Evolutionary conservation across 2,888 invertebrate genomes (phyloP).

Genomic region (Pheosia gnoma): DNA sequence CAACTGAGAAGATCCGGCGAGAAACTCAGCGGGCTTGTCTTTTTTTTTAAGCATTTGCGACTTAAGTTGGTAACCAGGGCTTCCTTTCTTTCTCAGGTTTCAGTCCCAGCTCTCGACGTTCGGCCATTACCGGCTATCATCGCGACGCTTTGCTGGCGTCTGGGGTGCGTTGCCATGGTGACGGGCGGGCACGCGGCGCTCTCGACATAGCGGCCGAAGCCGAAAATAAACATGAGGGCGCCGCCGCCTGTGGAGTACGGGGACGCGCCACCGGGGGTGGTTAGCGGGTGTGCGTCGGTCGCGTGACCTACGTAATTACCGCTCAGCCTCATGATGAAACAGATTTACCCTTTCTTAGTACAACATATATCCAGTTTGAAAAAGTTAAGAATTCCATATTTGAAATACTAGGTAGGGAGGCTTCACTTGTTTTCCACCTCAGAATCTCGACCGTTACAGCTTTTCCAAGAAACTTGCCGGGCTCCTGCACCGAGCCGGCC

Average conservation of each 20-base stretch:
- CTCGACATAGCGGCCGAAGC: slow-evolving; percentile 64
- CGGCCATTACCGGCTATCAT: slow-evolving; percentile 52
- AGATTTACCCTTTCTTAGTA: not conserved
- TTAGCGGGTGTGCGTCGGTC: slow-evolving; percentile 27
- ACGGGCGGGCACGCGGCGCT: slow-evolving; percentile 67
- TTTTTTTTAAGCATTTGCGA: too few relatives aligned
- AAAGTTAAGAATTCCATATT: slow-evolving; percentile 10
- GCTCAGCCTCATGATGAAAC: slow-evolving; percentile 19
- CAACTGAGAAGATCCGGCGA: too few relatives aligned
- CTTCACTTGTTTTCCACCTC: not conserved
- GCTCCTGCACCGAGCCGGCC: slow-evolving; percentile 34
- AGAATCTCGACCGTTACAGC: slow-evolving; percentile 10
- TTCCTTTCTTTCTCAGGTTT: slow-evolving; percentile 22
- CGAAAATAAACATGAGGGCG: slow-evolving; percentile 76
- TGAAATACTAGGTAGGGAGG: not conserved
- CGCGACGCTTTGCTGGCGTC: slow-evolving; percentile 65
- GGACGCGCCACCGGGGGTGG: slow-evolving; percentile 33
- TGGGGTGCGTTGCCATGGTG: slow-evolving; percentile 74
- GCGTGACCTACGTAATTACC: slow-evolving; percentile 40
- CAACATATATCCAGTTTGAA: slow-evolving; percentile 18
- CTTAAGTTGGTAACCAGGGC: too few relatives aligned
- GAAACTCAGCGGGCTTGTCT: too few relatives aligned
- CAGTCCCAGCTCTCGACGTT: slow-evolving; percentile 33
- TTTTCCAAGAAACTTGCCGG: slow-evolving; percentile 41
- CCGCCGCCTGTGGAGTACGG: slow-evolving; percentile 48